Base-by-base conservation (phyloP, 2,113 vertebrate genomes). In the Hippocampus guttulatus region DNA sequence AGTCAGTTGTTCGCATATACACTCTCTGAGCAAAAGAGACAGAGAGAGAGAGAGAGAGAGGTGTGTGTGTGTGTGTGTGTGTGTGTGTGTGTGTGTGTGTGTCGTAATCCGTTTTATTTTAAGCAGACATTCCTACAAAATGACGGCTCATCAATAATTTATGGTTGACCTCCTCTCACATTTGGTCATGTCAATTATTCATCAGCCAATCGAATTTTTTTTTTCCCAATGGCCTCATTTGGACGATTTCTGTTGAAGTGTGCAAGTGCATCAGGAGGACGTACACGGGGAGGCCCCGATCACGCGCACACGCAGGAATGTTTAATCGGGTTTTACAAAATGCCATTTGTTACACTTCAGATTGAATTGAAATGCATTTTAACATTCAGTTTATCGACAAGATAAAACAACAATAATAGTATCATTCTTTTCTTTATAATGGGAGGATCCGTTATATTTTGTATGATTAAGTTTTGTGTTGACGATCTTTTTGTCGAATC, bases 121-220 rank as follows among this genome's bases (percentile, higher is more conserved):
- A 58, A 74, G 10, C 75, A 70, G 71, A 84, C 86, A 90, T 91
- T 90, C 88, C 87, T 85, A 75, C 80, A 88, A 86, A 76, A 82
- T 77, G 82, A 77, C 67, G 77, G 61, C 51, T 60, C 47, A 88
- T 87, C 23, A 88, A 89, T 87, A 73, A 88, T 91, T 87, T 54
- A 90, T 64, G 5, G 47, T 43, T 88, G 85, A 84, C 84, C 87
- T 83, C 85, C 75, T 51, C 70, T 77, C 88, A 82, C 84, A 88
- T 90, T 91, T 90, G 86, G 89, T 67, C 70, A 14, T 67, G 83
- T 88, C 58, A 78, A 85, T 86, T 77, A 90, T 85, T 89, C 57
- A 90, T 84, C 18, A n/a, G 54, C 45, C 57, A 63, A 74, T 69
- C 75, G 41, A 84, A 85, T 78, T 79, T 80, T 30, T 51, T 49